phyloP scores from a whole-genome alignment of 2,113 vertebrate species.

The Saccopteryx leptura region DNA sequence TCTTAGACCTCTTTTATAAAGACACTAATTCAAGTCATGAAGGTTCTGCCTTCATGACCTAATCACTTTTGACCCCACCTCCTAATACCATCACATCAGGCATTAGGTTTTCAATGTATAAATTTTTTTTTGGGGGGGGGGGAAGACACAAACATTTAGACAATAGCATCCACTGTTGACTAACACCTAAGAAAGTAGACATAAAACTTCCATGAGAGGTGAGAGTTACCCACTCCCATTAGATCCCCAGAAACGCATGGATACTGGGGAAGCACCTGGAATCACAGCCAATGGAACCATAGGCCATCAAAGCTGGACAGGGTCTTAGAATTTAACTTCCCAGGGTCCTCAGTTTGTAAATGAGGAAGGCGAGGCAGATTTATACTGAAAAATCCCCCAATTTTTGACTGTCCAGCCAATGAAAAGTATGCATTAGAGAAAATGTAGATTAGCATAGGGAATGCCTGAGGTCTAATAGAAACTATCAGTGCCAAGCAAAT shows the following conservation, averaged over 20 bases:
- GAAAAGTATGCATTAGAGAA: not conserved
- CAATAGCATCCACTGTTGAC: not conserved
- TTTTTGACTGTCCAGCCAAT: not conserved
- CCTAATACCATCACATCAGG: not conserved
- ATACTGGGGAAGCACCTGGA: rapidly evolving
- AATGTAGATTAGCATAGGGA: not conserved
- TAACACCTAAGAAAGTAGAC: not conserved
- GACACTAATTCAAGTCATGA: not conserved
- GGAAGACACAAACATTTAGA: not conserved
- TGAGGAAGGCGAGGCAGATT: not conserved
- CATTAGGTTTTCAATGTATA: not conserved
- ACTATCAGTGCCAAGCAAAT: not conserved
- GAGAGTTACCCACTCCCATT: not conserved
- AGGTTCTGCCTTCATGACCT: not conserved
- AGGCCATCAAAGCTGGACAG: not conserved
- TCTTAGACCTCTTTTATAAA: not conserved
- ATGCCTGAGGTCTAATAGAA: not conserved
- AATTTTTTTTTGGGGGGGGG: not conserved
- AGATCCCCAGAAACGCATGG: not conserved
- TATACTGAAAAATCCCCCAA: not conserved
- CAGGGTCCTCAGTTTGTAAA: not conserved
- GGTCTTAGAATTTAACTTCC: not conserved
- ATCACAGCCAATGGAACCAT: not conserved
- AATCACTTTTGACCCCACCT: not conserved
- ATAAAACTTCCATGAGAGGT: not conserved